A percentile compares a stretch with the other conserved stretches of the same genome.
Evolutionary conservation across 2,797 vertebrate genomes (phyloP).

Genomic region (Yasuhikotakia modesta): DNA sequence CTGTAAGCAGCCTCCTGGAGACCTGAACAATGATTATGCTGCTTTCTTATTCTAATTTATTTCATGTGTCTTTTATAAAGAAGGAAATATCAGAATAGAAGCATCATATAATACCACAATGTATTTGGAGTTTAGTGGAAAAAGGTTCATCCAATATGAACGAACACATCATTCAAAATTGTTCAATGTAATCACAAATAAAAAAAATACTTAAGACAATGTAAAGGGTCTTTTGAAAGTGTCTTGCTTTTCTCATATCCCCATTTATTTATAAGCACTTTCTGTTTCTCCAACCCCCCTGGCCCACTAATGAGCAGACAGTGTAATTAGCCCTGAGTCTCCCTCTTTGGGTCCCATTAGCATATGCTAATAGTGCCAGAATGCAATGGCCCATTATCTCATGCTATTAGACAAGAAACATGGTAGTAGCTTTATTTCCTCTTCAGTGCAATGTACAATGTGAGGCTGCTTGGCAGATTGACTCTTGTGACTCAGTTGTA

Average conservation of each 20-base stretch:
- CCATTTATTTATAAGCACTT: not conserved
- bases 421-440: conserved; percentile 9
- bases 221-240: conserved; percentile 6
- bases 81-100: not conserved
- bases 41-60: not conserved
- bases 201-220: not conserved
- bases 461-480: not conserved
- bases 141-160: too few relatives aligned
- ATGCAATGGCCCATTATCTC: conserved; percentile 34
- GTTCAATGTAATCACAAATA: too few relatives aligned
- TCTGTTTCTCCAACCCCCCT: conserved; percentile 23
- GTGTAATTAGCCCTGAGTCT: conserved; percentile 61
- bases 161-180: not conserved
- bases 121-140: not conserved
- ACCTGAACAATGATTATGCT: conserved; percentile 44
- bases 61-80: not conserved
- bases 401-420: conserved; percentile 19
- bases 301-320: conserved; percentile 44
- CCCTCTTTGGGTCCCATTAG: conserved; percentile 60
- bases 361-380: conserved; percentile 61
- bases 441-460: not conserved
- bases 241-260: conserved; percentile 11
- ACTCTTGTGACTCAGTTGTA: not conserved
- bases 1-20: conserved; percentile 69
- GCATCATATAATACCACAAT: not conserved